These are phyloP conservation scores for Pristionchus entomophagus DNA, from an alignment of 2,888 invertebrate species.

Conservation along the genomic window DNA sequence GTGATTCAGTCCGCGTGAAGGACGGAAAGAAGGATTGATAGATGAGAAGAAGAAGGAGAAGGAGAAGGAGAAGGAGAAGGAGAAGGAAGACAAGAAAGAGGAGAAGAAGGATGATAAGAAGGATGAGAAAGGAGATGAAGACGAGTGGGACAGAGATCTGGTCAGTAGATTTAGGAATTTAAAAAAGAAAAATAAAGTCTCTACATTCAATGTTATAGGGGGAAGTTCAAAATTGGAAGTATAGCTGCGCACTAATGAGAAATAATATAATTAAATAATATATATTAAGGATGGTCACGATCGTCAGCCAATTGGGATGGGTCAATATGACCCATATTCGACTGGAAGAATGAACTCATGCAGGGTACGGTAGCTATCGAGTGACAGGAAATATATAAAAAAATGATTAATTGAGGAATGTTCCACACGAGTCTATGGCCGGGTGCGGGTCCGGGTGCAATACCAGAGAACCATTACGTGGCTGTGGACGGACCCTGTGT, in stretches of 20 bases:
- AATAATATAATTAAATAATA: background rate
- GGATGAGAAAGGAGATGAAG: slow-evolving; percentile 16
- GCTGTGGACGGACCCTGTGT: slow-evolving; percentile 39
- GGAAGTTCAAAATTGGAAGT: slow-evolving; percentile 28
- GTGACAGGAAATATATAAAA: background rate
- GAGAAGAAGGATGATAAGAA: slow-evolving; percentile 40
- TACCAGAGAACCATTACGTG: slow-evolving; percentile 13
- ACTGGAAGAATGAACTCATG: slow-evolving; percentile 79
- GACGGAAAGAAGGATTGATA: background rate
- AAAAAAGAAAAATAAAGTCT: background rate
- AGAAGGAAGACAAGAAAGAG: slow-evolving; percentile 9
- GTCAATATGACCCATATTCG: slow-evolving; percentile 80
- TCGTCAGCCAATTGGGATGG: slow-evolving; percentile 78
- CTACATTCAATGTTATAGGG: background rate
- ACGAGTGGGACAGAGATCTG: slow-evolving; percentile 49
- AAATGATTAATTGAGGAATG: background rate
- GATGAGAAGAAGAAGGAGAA: slow-evolving; percentile 19
- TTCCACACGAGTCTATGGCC: slow-evolving; percentile 43
- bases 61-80: slow-evolving; percentile 40
- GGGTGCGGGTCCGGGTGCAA: slow-evolving; percentile 41
- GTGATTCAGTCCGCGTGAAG: slow-evolving; percentile 9
- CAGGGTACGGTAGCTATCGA: slow-evolving; percentile 72
- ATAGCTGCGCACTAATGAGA: too few relatives aligned
- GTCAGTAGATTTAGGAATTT: slow-evolving; percentile 2
- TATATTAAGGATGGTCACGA: slow-evolving; percentile 38